Percentiles rank a stretch among this genome's conserved stretches.
phyloP scores from a whole-genome alignment of 1,140 invertebrate species.

The Caenorhabditis briggsae region DNA sequence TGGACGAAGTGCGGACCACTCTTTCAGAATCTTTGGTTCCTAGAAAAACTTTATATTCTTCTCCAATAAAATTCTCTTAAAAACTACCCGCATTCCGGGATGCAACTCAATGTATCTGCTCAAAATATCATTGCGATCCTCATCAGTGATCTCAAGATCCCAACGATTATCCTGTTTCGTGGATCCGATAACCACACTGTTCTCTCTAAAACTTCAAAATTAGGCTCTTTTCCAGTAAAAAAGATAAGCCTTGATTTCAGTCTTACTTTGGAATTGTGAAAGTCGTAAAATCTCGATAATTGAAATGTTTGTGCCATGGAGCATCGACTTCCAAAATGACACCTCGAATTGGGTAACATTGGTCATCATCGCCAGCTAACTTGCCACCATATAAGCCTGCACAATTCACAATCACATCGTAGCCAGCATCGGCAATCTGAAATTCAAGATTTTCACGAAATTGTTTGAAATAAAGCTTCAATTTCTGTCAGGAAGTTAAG shows the following conservation, averaged over 20 bases:
- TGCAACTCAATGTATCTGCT: constrained; percentile 82
- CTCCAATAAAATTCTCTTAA: constrained; percentile 77
- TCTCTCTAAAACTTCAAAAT: constrained; percentile 57
- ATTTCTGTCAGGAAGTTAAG: no score
- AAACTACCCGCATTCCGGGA: constrained; percentile 81
- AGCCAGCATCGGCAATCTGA: constrained; percentile 63
- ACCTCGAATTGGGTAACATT: constrained; percentile 71
- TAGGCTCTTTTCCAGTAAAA: neutral
- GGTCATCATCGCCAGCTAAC: constrained; percentile 66
- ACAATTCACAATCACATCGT: constrained; percentile 72
- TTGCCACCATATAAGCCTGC: constrained; percentile 71
- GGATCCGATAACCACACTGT: constrained; percentile 81
- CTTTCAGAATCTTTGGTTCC: constrained; percentile 67
- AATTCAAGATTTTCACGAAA: neutral
- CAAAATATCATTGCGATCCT: constrained; percentile 82
- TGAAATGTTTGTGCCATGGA: constrained; percentile 73
- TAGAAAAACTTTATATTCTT: constrained; percentile 12
- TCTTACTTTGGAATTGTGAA: constrained; percentile 75
- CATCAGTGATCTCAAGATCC: constrained; percentile 80
- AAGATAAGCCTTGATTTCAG: neutral
- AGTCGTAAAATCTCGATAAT: constrained; percentile 72
- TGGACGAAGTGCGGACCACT: constrained; percentile 58
- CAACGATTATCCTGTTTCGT: constrained; percentile 84
- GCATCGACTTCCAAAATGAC: constrained; percentile 67
- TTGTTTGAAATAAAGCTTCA: no score